These are phyloP conservation scores for Phalacrocorax aristotelis DNA, from an alignment of 2,113 vertebrate species.

Conservation along the genomic window DNA sequence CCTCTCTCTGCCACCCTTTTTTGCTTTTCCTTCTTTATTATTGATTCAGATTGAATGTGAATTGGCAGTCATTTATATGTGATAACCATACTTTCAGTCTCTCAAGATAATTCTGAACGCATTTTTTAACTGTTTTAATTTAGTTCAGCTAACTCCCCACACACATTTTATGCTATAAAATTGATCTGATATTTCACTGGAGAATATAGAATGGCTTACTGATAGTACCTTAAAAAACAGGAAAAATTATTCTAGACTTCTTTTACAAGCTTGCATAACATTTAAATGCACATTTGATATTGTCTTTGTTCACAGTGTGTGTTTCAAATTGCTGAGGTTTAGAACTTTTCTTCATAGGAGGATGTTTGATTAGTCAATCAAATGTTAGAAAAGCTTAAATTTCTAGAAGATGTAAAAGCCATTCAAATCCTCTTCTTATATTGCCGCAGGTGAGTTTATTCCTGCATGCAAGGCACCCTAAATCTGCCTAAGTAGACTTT, in stretches of 20 bases:
- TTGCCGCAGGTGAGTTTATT: neutral
- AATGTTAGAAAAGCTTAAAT: neutral
- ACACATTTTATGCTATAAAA: neutral
- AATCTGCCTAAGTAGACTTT: neutral
- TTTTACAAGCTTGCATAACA: neutral
- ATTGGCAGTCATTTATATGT: neutral
- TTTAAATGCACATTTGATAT: neutral
- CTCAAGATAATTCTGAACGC: neutral
- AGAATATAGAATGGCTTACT: neutral
- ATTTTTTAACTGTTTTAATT: slow-evolving; percentile 26
- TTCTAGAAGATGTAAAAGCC: neutral
- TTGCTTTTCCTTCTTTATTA: neutral
- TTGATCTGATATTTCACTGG: neutral
- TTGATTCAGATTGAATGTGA: neutral
- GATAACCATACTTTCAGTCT: neutral
- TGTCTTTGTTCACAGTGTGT: neutral
- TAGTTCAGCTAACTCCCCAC: neutral
- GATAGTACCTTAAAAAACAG: neutral
- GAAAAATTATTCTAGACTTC: neutral
- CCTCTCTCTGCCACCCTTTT: neutral
- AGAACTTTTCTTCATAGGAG: neutral
- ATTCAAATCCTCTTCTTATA: neutral
- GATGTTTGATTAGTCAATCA: neutral
- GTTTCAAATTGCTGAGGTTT: neutral
- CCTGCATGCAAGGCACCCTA: neutral